Evolutionary conservation across 2,888 invertebrate genomes (phyloP).

Genomic region (Sinhomidia bicolor): DNA sequence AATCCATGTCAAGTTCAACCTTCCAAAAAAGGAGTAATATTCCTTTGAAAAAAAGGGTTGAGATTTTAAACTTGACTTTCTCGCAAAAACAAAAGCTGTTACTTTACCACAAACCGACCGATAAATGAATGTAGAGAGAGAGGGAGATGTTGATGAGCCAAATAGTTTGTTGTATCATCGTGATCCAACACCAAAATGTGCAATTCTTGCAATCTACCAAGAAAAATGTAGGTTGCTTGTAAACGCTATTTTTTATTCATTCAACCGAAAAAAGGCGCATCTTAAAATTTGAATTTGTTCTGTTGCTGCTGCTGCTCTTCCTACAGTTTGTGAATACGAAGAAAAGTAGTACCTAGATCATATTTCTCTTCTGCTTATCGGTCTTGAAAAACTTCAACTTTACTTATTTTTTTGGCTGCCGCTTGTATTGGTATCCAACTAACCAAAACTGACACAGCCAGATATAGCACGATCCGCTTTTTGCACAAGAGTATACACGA

Average conservation of each 20-base stretch:
- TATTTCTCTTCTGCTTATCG: background rate
- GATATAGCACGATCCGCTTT: constrained; percentile 26
- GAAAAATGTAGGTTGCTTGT: constrained; percentile 58
- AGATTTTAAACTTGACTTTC: constrained; percentile 69
- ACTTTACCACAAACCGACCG: background rate
- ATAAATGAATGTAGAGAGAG: background rate
- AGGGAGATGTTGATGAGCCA: too few relatives aligned
- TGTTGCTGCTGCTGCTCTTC: constrained; percentile 20
- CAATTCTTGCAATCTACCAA: constrained; percentile 9
- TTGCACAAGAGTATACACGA: constrained; percentile 10
- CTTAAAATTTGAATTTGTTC: constrained; percentile 31
- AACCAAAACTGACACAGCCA: constrained; percentile 10
- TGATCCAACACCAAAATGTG: constrained; percentile 38
- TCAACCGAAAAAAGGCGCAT: constrained; percentile 44
- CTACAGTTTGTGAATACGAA: background rate
- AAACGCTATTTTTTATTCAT: too few relatives aligned
- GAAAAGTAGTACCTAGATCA: background rate
- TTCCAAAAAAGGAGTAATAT: constrained; percentile 72
- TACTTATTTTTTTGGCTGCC: background rate
- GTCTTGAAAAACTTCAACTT: background rate
- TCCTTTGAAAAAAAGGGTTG: constrained; percentile 60
- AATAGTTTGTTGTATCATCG: constrained; percentile 1
- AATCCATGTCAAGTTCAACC: constrained; percentile 72
- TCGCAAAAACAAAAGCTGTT: constrained; percentile 31
- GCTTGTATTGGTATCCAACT: background rate